A percentile compares a stretch with the other conserved stretches of the same genome.
phyloP scores from a whole-genome alignment of 1,140 invertebrate genomes.

The Lepidotrigona ventralis region DNA sequence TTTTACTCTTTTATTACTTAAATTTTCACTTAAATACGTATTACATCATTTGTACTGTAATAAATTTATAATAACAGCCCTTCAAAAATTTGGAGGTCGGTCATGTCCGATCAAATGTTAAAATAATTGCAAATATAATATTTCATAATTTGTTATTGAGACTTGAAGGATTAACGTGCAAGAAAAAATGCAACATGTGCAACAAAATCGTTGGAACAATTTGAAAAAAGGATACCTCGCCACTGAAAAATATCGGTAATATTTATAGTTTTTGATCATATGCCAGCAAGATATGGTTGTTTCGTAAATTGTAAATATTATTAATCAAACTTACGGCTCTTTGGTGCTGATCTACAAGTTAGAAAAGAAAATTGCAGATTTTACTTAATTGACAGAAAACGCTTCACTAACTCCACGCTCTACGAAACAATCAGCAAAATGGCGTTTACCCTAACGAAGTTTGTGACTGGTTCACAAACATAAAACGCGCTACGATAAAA shows the following conservation, averaged over 20 bases:
- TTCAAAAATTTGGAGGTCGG: not conserved
- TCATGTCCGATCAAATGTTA: not conserved
- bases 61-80: not conserved
- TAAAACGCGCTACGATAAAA: not conserved
- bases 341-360: not conserved
- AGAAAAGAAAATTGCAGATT: conserved; percentile 3
- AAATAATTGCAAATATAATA: not conserved
- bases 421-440: conserved; percentile 24
- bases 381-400: conserved; percentile 33
- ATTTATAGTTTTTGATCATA: not conserved
- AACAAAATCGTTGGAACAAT: not conserved
- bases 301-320: not conserved
- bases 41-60: not conserved
- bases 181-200: not conserved
- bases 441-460: conserved; percentile 13
- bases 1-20: no score
- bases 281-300: not conserved
- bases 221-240: not conserved
- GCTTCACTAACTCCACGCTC: conserved; percentile 24
- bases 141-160: not conserved
- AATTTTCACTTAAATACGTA: not conserved
- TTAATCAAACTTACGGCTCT: conserved; percentile 17
- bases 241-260: not conserved
- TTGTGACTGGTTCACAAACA: conserved; percentile 13
- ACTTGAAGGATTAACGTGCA: not conserved